These are phyloP conservation scores for Dipodomys merriami DNA, from an alignment of 2,113 vertebrate species.

Conservation along the genomic window DNA sequence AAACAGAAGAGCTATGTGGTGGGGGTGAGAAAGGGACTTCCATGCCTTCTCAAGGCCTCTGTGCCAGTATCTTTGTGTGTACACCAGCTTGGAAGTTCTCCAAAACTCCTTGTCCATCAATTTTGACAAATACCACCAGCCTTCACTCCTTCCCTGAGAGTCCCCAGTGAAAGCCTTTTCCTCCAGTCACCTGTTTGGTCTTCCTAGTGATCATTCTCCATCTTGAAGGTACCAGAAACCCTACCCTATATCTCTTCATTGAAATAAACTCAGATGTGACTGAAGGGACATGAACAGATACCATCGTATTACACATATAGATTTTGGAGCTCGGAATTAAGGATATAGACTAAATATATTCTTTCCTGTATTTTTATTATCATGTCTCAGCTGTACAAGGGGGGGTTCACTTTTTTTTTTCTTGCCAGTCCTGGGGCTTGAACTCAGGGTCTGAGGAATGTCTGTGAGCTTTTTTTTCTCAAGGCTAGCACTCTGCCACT, in stretches of 20 bases:
- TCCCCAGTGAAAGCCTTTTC: not conserved
- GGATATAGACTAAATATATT: not conserved
- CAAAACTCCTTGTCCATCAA: not conserved
- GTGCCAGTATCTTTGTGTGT: not conserved
- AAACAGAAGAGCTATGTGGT: too few relatives aligned
- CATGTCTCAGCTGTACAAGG: too few relatives aligned
- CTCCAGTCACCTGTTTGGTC: not conserved
- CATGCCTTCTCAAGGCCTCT: not conserved
- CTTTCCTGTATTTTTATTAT: not conserved
- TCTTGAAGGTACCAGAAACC: not conserved
- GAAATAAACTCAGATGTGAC: not conserved
- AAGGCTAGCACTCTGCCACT: too few relatives aligned
- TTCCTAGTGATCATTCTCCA: not conserved
- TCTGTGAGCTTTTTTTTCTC: too few relatives aligned
- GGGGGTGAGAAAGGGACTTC: too few relatives aligned
- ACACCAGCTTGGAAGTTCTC: not conserved
- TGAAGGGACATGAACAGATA: not conserved
- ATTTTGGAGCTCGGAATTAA: not conserved
- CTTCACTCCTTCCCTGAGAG: not conserved
- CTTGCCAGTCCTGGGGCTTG: too few relatives aligned
- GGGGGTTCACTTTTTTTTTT: too few relatives aligned
- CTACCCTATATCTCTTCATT: not conserved
- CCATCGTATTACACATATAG: too few relatives aligned
- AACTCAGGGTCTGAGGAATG: too few relatives aligned
- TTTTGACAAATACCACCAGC: not conserved